Base-by-base conservation (phyloP, 2,113 vertebrate genomes). In the Rafetus swinhoei region DNA sequence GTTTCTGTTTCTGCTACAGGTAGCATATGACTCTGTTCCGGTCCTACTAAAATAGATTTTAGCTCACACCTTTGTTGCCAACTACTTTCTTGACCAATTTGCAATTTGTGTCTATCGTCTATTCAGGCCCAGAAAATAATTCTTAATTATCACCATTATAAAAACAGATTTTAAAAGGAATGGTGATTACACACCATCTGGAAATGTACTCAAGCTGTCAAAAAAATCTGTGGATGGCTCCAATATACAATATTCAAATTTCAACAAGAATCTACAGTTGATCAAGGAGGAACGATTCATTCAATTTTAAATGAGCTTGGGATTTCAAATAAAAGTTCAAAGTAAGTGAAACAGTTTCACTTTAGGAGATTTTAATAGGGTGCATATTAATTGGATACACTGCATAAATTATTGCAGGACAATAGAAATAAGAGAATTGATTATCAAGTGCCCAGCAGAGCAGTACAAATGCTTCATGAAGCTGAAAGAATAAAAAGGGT, bases 101-200 rank as follows among this genome's bases (percentile, higher is more conserved):
- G 82, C 27, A 95, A 39, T 89, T 96, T 95, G 76, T 12, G 32
- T 82, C 29, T 79, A 93, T 22, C 81, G 2, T 93, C 32, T 89
- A 87, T 93, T 95, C 81, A 94, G 93, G 88, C 27, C 80, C 90
- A 94, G 89, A 97, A 95, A 97, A 94, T 94, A 96, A 97, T 96
- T 96, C 86, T 94, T 97, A 97, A 97, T 97, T 95, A 94, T 95
- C 2, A 12, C 90, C 18, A 94, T 97, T 97, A 96, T 86, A 97
- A 96, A 97, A 96, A 82, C 91, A 97, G 92, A 96, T 97, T 97
- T 97, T 15, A 96, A 97, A 98, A 96, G 27, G 32, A 97, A 97
- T 90, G 72, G 59, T 97, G 94, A 96, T 97, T 96, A 92, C 84
- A 60, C 18, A 83, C 85, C 90, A 95, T 96, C 96, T 98, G 95